These are phyloP conservation scores for Gallinago stenura DNA, from an alignment of 2,797 vertebrate species.

Conservation along the genomic window DNA sequence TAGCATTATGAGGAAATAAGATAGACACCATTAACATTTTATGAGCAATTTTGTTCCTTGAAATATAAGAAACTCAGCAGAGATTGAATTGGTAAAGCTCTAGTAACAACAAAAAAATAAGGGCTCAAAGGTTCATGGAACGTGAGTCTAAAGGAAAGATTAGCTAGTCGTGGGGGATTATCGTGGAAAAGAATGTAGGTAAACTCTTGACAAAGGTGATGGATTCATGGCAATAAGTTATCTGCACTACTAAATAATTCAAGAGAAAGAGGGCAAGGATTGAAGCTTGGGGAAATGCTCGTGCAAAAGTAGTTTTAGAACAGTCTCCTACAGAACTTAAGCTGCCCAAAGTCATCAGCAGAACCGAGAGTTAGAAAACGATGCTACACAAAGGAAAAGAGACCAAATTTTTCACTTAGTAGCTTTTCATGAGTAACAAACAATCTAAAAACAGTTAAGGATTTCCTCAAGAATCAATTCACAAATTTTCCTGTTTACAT, in stretches of 20 bases:
- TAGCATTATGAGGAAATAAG: conserved; percentile 49
- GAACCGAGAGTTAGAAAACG: not conserved
- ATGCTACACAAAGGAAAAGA: not conserved
- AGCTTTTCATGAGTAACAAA: not conserved
- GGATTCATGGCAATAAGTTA: conserved; percentile 41
- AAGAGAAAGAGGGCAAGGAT: not conserved
- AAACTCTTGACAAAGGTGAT: conserved; percentile 42
- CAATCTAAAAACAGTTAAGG: not conserved
- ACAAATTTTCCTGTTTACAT: not conserved
- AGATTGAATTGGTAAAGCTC: not conserved
- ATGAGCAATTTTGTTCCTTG: conserved; percentile 25
- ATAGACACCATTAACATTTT: conserved; percentile 57
- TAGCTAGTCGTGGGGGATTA: conserved; percentile 41
- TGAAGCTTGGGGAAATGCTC: not conserved
- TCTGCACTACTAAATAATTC: conserved; percentile 50
- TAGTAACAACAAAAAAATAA: not conserved
- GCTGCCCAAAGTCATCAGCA: not conserved
- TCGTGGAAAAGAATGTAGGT: not conserved
- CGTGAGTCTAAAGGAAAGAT: conserved; percentile 48
- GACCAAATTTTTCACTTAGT: not conserved
- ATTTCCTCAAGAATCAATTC: not conserved
- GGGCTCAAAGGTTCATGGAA: conserved; percentile 28
- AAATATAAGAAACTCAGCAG: not conserved
- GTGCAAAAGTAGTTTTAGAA: not conserved
- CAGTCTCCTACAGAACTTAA: not conserved